phyloP scores from a whole-genome alignment of 2,888 invertebrate genomes.

The Oscheius myriophilus region DNA sequence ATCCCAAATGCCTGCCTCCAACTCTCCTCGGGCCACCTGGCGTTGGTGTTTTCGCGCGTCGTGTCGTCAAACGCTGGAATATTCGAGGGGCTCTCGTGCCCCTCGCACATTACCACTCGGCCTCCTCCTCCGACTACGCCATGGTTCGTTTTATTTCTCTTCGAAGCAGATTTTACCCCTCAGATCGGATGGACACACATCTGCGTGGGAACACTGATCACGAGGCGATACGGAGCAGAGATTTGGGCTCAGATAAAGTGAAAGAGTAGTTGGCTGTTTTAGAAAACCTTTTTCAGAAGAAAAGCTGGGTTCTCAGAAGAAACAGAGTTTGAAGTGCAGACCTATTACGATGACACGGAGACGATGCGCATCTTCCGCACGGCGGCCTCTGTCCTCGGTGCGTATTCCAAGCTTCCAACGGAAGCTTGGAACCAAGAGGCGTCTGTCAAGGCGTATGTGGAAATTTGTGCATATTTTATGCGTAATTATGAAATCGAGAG shows the following conservation, averaged over 20 bases:
- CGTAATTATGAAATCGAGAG: no score
- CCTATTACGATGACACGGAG: conserved; percentile 62
- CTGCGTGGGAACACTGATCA: conserved; percentile 52
- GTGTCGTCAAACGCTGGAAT: conserved; percentile 17
- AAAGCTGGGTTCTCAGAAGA: conserved; percentile 58
- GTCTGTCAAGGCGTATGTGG: no score
- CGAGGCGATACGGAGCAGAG: conserved; percentile 55
- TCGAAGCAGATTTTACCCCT: conserved; percentile 13
- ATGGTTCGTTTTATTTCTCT: background rate
- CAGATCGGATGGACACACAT: conserved; percentile 66
- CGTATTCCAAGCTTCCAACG: background rate
- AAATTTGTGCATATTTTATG: no score
- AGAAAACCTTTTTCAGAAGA: conserved; percentile 37
- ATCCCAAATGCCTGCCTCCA: no score
- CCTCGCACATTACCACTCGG: conserved; percentile 15
- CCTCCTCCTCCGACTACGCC: conserved; percentile 14
- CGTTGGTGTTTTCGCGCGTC: no score
- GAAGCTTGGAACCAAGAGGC: no score
- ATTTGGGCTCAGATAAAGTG: conserved; percentile 58
- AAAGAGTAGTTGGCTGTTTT: conserved; percentile 1
- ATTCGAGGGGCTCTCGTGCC: conserved; percentile 23
- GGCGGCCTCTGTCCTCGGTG: conserved; percentile 56
- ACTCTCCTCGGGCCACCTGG: no score
- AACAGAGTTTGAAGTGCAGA: conserved; percentile 55
- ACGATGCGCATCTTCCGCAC: conserved; percentile 63